Evolutionary conservation across 2,113 vertebrate species (phyloP).

Genomic region (Formicarius rufipectus): DNA sequence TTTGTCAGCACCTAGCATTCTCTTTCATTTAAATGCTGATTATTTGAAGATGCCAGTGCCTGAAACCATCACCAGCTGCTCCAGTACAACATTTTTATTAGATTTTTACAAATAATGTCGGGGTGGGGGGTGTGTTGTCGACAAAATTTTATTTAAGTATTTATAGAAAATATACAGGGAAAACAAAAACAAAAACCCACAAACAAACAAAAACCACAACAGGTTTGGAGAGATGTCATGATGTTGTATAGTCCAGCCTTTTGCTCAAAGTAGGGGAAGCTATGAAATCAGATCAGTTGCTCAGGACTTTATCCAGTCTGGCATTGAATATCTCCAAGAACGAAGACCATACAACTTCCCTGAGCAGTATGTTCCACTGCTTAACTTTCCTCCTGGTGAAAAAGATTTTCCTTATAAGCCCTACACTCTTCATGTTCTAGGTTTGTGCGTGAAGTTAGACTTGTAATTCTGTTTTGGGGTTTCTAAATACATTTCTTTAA

Average conservation of each 20-base stretch:
- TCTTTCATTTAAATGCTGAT: slow-evolving; percentile 22
- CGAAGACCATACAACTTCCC: background rate
- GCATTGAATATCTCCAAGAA: background rate
- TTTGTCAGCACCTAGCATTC: slow-evolving; percentile 43
- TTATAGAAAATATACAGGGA: too few relatives aligned
- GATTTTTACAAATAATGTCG: background rate
- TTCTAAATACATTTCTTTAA: background rate
- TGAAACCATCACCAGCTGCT: background rate
- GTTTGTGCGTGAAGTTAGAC: background rate
- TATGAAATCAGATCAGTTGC: background rate
- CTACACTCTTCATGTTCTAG: background rate
- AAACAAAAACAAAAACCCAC: too few relatives aligned
- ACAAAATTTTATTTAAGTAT: background rate
- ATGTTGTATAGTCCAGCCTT: background rate
- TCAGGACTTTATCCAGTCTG: background rate
- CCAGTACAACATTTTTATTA: background rate
- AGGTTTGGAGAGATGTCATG: background rate
- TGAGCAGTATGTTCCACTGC: background rate
- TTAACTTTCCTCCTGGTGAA: background rate
- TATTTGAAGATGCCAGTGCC: background rate
- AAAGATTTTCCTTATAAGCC: background rate
- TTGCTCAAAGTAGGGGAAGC: background rate
- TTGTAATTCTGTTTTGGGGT: background rate
- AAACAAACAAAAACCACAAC: too few relatives aligned
- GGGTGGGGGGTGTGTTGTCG: background rate